Conservation (phyloP, 1,140 invertebrate species). For the Nasonia giraulti region DNA sequence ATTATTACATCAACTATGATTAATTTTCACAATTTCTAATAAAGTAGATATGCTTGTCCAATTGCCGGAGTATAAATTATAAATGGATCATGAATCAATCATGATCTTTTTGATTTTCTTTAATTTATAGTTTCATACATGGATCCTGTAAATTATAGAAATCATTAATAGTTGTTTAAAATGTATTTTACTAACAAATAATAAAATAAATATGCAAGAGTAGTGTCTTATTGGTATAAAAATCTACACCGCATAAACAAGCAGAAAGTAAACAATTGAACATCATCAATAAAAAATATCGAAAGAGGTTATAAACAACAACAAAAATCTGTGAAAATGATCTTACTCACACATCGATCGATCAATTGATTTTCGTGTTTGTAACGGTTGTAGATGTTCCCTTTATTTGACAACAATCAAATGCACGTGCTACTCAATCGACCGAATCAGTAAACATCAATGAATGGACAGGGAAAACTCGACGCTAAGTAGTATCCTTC, state of each 20-base stretch:
- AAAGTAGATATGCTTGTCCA: no score
- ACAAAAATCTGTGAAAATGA: neutral
- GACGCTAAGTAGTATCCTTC: neutral
- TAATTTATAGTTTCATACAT: no score
- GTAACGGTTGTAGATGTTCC: neutral
- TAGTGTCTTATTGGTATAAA: no score
- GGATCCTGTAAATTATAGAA: no score
- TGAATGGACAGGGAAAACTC: neutral
- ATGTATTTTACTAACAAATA: no score
- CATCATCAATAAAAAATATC: neutral
- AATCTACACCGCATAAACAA: neutral
- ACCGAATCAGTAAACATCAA: neutral
- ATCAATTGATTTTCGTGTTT: neutral
- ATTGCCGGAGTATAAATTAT: no score
- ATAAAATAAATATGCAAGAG: no score
- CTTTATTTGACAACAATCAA: neutral
- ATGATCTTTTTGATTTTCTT: no score
- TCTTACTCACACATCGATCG: neutral
- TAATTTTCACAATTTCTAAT: no score
- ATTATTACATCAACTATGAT: neutral
- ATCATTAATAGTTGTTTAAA: no score
- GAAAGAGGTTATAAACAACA: neutral
- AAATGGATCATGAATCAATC: no score
- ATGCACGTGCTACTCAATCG: neutral
- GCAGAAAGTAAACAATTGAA: neutral